These are phyloP conservation scores for Timema podura DNA, from an alignment of 2,888 invertebrate species.

Conservation along the genomic window DNA sequence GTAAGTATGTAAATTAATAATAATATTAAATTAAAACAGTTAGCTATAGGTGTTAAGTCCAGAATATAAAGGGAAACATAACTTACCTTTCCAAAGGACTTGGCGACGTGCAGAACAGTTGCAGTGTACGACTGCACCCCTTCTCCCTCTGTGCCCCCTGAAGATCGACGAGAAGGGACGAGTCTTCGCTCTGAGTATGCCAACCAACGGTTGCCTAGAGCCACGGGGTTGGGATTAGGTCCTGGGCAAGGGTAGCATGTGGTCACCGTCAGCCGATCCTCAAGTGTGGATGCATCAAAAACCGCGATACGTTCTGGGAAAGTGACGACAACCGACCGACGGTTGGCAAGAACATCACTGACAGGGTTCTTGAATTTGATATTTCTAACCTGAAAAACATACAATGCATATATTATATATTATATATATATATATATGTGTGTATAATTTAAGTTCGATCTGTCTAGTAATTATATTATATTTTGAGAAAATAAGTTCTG, in stretches of 20 bases:
- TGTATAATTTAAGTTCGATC: no score
- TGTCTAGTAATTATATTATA: no score
- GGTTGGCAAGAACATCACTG: slow-evolving; percentile 83
- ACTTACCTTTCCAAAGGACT: slow-evolving; percentile 89
- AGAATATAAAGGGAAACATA: no score
- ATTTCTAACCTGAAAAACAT: slow-evolving; percentile 63
- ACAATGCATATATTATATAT: no score
- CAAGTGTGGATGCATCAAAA: slow-evolving; percentile 83
- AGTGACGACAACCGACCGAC: slow-evolving; percentile 79
- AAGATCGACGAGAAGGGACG: slow-evolving; percentile 69
- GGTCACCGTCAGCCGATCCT: slow-evolving; percentile 81
- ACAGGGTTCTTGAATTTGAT: slow-evolving; percentile 91
- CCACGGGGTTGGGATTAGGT: slow-evolving; percentile 71
- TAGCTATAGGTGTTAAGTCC: no score
- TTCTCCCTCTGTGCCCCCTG: slow-evolving; percentile 62
- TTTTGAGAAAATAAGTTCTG: no score
- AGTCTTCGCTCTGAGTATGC: slow-evolving; percentile 78
- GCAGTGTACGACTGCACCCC: slow-evolving; percentile 79
- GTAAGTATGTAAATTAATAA: no score
- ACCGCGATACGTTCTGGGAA: slow-evolving; percentile 88
- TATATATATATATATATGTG: no score
- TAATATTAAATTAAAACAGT: no score
- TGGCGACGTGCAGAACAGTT: slow-evolving; percentile 90
- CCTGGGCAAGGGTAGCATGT: slow-evolving; percentile 83
- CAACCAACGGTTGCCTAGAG: slow-evolving; percentile 69